Evolutionary conservation across 2,797 vertebrate genomes (phyloP).

Genomic region (Sebastes elongatus): DNA sequence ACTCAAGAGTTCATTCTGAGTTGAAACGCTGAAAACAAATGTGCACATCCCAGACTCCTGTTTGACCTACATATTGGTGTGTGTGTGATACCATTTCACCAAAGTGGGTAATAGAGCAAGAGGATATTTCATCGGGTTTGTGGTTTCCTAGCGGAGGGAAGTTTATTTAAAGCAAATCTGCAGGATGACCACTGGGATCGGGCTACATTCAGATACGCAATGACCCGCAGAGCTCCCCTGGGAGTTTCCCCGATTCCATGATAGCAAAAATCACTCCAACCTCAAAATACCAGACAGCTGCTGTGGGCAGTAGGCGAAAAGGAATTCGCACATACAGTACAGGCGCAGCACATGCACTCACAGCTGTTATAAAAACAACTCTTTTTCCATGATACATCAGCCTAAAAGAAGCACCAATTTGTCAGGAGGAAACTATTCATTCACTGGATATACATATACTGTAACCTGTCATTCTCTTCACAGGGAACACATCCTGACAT

Average conservation of each 20-base stretch:
- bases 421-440: slow-evolving; percentile 54
- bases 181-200: slow-evolving; percentile 51
- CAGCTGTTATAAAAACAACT: slow-evolving; percentile 55
- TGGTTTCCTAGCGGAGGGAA: slow-evolving; percentile 44
- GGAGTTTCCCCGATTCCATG: slow-evolving; percentile 74
- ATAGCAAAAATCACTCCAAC: slow-evolving; percentile 72
- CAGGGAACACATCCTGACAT: background rate
- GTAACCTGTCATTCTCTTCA: background rate
- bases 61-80: slow-evolving; percentile 43
- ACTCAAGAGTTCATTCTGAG: slow-evolving; percentile 17
- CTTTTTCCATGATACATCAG: slow-evolving; percentile 46
- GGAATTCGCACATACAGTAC: slow-evolving; percentile 20
- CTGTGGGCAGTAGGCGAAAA: slow-evolving; percentile 48
- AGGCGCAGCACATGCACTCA: slow-evolving; percentile 21
- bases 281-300: slow-evolving; percentile 81
- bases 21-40: slow-evolving; percentile 41
- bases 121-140: slow-evolving; percentile 33
- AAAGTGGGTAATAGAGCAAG: slow-evolving; percentile 19
- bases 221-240: slow-evolving; percentile 52
- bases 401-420: slow-evolving; percentile 38
- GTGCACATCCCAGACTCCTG: slow-evolving; percentile 29
- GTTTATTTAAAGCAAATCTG: slow-evolving; percentile 63
- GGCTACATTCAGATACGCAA: slow-evolving; percentile 41
- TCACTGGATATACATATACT: slow-evolving; percentile 3
- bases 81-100: slow-evolving; percentile 5